A percentile compares a stretch with the other conserved stretches of the same genome.
phyloP scores from a whole-genome alignment of 2,888 invertebrate genomes.

The Gymnocheta viridis region DNA sequence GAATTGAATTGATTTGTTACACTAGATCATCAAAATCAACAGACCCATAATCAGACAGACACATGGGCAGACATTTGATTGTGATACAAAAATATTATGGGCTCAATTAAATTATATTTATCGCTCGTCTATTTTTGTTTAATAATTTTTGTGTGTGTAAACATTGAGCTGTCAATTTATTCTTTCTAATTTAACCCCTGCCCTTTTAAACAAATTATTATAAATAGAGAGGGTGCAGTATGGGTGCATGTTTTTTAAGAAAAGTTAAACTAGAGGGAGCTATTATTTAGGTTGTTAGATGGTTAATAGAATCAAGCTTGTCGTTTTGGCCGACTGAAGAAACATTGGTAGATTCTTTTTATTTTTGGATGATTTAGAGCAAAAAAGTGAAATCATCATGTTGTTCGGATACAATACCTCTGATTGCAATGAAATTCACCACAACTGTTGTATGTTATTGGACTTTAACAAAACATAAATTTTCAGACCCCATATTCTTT shows the following conservation, averaged over 20 bases:
- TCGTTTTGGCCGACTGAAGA: too few species aligned
- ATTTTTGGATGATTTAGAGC: too few species aligned
- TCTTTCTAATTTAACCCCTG: conserved; percentile 19
- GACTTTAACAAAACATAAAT: too few species aligned
- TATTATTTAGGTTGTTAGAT: neutral
- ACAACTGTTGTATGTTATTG: too few species aligned
- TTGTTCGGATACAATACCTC: too few species aligned
- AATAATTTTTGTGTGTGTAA: conserved; percentile 32
- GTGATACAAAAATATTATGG: conserved; percentile 46
- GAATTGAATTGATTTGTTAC: conserved; percentile 72
- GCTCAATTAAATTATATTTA: conserved; percentile 50
- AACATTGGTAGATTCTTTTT: too few species aligned
- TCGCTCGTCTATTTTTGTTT: neutral
- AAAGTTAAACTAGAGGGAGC: neutral
- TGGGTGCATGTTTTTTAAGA: neutral
- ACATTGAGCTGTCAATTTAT: conserved; percentile 13
- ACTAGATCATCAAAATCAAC: conserved; percentile 29
- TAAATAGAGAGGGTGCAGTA: neutral
- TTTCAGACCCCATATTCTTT: too few species aligned
- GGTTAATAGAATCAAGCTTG: too few species aligned
- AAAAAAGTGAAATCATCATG: too few species aligned
- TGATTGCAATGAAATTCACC: too few species aligned
- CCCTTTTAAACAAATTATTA: conserved; percentile 5
- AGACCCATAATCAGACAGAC: conserved; percentile 4
- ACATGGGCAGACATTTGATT: conserved; percentile 12